A percentile compares a stretch with the other conserved stretches of the same genome.
These are phyloP conservation scores for Lysandra coridon DNA, from an alignment of 2,888 invertebrate genomes.

Conservation along the genomic window DNA sequence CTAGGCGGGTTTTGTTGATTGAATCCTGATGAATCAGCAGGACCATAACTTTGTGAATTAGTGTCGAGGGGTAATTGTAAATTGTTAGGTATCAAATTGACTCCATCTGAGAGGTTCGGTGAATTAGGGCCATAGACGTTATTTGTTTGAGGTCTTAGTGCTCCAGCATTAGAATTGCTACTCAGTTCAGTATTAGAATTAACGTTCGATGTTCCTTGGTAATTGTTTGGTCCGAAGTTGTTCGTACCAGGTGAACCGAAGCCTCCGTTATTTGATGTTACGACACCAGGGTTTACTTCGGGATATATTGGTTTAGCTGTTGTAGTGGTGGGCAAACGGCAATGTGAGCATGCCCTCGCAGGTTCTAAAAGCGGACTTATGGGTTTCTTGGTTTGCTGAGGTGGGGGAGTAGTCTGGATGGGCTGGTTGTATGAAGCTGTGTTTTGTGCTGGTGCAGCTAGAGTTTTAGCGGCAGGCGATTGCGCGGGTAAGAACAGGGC, in stretches of 20 bases:
- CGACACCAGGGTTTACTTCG: not conserved
- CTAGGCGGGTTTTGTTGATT: slow-evolving; percentile 33
- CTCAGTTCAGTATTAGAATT: not conserved
- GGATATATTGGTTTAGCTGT: slow-evolving; percentile 53
- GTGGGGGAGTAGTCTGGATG: slow-evolving; percentile 27
- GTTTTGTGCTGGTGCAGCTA: not conserved
- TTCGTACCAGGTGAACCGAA: not conserved
- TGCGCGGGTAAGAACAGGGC: slow-evolving; percentile 53
- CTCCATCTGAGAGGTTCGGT: slow-evolving; percentile 8
- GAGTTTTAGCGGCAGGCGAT: slow-evolving; percentile 38
- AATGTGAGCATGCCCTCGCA: slow-evolving; percentile 79
- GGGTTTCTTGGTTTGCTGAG: slow-evolving; percentile 38
- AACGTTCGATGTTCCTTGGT: not conserved
- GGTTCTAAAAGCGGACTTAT: slow-evolving; percentile 44
- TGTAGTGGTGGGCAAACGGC: slow-evolving; percentile 79
- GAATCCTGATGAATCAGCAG: slow-evolving; percentile 10
- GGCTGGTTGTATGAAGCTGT: not conserved
- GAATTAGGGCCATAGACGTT: not conserved
- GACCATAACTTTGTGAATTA: slow-evolving; percentile 12
- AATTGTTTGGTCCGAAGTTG: not conserved
- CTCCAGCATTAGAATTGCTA: not conserved
- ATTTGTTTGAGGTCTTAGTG: not conserved
- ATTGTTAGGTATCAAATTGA: slow-evolving; percentile 1
- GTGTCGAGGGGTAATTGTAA: slow-evolving; percentile 2
- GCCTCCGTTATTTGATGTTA: slow-evolving; percentile 27